Conservation (phyloP, 2,797 vertebrate species). For the Hippocampus kuda region DNA sequence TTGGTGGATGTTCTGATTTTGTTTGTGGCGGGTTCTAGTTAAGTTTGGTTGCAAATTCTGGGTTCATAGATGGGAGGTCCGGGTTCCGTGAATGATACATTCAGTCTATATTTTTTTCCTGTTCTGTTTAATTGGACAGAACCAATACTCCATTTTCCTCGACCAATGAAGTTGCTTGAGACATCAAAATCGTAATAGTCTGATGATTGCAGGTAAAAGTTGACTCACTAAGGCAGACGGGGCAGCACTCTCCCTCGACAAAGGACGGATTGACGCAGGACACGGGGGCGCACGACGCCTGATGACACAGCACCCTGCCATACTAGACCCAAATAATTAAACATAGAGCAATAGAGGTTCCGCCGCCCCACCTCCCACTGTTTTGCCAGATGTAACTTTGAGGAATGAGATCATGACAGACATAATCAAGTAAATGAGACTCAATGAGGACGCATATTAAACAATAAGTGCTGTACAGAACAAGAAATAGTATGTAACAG, state of each 20-base stretch:
- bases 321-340: conserved; percentile 56
- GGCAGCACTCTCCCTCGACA: conserved; percentile 84
- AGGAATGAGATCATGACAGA: conserved; percentile 28
- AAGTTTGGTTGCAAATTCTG: neutral
- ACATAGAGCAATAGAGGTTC: neutral
- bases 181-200: too few species aligned
- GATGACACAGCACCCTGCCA: conserved; percentile 83
- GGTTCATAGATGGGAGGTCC: neutral
- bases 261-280: conserved; percentile 79
- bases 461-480: neutral
- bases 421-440: conserved; percentile 46
- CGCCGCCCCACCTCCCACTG: neutral
- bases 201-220: neutral
- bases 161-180: neutral
- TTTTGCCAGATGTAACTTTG: conserved; percentile 37
- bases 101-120: neutral
- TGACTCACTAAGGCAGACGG: conserved; percentile 82
- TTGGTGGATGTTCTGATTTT: neutral
- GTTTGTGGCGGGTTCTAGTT: too few species aligned
- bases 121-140: neutral
- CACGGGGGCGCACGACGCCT: conserved; percentile 81
- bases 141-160: neutral
- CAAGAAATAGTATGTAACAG: neutral
- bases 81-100: neutral
- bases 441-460: neutral